Evolutionary conservation across 2,888 invertebrate genomes (phyloP), one percentile per base, ranked within the genome.

Genomic region (Stenchaetothrips biformis): DNA sequence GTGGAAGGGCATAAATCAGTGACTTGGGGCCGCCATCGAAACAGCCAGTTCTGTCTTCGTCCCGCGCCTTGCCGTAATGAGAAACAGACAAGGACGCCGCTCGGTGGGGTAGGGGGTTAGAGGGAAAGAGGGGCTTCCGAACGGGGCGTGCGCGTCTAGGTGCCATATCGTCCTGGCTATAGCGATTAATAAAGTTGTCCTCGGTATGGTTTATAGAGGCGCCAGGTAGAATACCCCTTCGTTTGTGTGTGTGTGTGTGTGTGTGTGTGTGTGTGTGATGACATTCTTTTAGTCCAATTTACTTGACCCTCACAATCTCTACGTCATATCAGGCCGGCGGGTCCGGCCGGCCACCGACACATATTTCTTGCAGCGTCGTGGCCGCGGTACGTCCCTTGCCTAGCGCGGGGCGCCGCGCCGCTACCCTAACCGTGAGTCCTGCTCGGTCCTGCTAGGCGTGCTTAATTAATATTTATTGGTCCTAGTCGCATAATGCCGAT

Each of bases 281-380:
- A 74, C 67, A 74, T 74, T 74, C 67, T 74, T 74, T 74, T 1
- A 74, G 67, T 74, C 67, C 67, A 74, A 74, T 74, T 74, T 74
- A 74, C 67, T 74, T 74, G 67, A 74, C 67, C 67, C 67, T 25
- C 67, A 7, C 67, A 74, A 74, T 74, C 67, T 74, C 25, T 74
- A 21, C 67, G 25, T 74, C 67, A 74, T 74, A 74, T 74, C 67
- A 21, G 67, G 59, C 59, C 59, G 59, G 59, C 18, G 18, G 18
- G 59, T 9, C 6, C 6, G 59, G 59, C 0, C 59, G 2, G 13
- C 59, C 18, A 13, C 59, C 59, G 13, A 21, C 67, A 25, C 25
- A 74, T 74, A 25, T 74, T 74, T 25, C 67, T 25, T 25, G 21
- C 67, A 13, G 59, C 67, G 21, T 21, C 21, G 67, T 9, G 59